Percentiles rank a stretch among this genome's conserved stretches.
phyloP scores from a whole-genome alignment of 1,140 invertebrate genomes.

The Planococcus citri region DNA sequence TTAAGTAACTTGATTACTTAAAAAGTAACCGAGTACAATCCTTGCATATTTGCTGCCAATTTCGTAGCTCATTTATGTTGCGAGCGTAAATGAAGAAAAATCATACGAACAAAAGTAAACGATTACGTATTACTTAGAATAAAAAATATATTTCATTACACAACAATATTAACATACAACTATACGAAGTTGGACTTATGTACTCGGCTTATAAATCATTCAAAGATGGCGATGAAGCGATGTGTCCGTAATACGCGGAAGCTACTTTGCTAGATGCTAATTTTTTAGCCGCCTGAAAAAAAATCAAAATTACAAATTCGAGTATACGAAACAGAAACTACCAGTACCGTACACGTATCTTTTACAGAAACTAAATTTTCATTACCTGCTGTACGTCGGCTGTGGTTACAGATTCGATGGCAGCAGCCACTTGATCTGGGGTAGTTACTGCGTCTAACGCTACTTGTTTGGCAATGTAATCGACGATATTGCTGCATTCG shows the following conservation, averaged over 20 bases:
- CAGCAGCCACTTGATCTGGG: background rate
- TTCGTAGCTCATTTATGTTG: no score
- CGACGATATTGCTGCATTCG: background rate
- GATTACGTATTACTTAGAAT: background rate
- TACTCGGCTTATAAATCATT: background rate
- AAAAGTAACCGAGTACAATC: no score
- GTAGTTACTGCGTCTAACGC: background rate
- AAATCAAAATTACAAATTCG: background rate
- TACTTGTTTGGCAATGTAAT: background rate
- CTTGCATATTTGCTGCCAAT: no score
- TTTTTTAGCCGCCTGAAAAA: constrained; percentile 2
- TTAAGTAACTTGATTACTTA: no score
- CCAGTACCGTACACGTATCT: background rate
- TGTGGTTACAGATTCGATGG: background rate
- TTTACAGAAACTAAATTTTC: background rate
- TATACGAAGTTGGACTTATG: no score
- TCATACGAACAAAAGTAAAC: no score
- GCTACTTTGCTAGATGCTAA: background rate
- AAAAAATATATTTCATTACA: background rate
- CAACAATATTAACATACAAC: background rate
- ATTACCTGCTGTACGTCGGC: constrained; percentile 8
- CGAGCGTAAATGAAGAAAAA: no score
- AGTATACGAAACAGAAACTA: no score
- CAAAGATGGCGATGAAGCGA: background rate
- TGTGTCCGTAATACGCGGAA: background rate